Base-by-base conservation (phyloP, 2,113 vertebrate genomes). In the Chloebia gouldiae region DNA sequence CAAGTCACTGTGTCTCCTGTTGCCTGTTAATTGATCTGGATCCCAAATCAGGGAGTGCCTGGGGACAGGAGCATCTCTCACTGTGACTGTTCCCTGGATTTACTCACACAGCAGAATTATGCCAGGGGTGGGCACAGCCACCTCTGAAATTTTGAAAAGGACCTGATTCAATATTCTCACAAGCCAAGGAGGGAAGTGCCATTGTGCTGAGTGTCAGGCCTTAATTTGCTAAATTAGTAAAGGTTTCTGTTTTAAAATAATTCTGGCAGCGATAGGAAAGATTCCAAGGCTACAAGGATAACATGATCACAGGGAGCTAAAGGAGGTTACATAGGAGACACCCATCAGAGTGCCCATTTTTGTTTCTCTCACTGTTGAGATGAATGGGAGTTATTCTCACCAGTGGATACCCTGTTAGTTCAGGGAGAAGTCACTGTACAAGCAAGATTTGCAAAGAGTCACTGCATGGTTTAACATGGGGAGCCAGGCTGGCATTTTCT, bases 1-100 rank as follows among this genome's bases (percentile, higher is more conserved):
- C 25, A 0, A 64, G 49, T 25, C 70, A 18, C 56, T 1, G 2
- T 39, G 49, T 27, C 65, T 71, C 49, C 59, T 0, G 0, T 30
- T 59, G 39, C 30, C 60, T 66, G 16, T 40, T 64, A 16, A 2
- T 17, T 30, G 66, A 23, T 77, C 63, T 63, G 71, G 54, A 57
- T 15, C 70, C 25, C 13, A 27, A 47, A 22, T 42, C 18, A 31
- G 39, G 18, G 40, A 66, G 15, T 8, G 33, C 28, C 6, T 1
- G 93, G 69, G 47, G 33, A 49, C 27, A 14, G 3, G 30, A 27
- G 4, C 27, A 37, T 35, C 27, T 54, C 53, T 88, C 68, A 3
- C 71, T 49, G 13, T 28, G 64, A 7, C 42, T 35, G n/a, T 33
- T 63, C 57, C 31, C 23, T 81, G 80, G 9, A 40, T 78, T 83